A percentile compares a stretch with the other conserved stretches of the same genome.
phyloP scores from a whole-genome alignment of 92 coral and sea anemone species.

The Palythoa grandis region DNA sequence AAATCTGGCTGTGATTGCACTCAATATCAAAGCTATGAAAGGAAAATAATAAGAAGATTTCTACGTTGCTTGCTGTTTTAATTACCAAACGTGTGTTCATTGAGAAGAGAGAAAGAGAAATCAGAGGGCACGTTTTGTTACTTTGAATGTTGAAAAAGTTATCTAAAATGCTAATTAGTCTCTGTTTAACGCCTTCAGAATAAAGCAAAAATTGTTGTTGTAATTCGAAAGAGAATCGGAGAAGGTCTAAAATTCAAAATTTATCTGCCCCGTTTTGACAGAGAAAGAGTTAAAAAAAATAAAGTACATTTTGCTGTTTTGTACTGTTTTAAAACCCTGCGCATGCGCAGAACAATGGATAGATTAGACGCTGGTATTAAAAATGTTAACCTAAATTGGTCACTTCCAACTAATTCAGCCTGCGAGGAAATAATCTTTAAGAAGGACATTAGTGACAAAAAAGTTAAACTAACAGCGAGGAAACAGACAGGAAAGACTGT shows the following conservation, averaged over 20 bases:
- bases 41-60: constrained; percentile 32
- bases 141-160: constrained; percentile 46
- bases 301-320: neutral
- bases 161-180: constrained; percentile 89
- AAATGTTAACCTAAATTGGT: neutral
- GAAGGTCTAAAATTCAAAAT: neutral
- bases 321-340: constrained; percentile 24
- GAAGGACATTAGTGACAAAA: neutral
- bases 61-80: constrained; percentile 46
- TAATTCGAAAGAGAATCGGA: neutral
- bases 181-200: constrained; percentile 12
- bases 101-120: constrained; percentile 26
- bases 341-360: constrained; percentile 63
- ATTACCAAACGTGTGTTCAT: constrained; percentile 64
- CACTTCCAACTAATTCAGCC: neutral
- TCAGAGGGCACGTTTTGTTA: constrained; percentile 38
- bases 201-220: constrained; percentile 6
- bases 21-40: constrained; percentile 42
- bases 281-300: neutral
- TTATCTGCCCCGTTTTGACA: neutral
- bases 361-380: neutral
- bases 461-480: constrained; percentile 4
- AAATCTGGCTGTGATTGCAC: constrained; percentile 21
- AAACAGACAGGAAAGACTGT: neutral
- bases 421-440: neutral